phyloP scores from a whole-genome alignment of 1,140 invertebrate genomes.

The Frieseomelitta varia region DNA sequence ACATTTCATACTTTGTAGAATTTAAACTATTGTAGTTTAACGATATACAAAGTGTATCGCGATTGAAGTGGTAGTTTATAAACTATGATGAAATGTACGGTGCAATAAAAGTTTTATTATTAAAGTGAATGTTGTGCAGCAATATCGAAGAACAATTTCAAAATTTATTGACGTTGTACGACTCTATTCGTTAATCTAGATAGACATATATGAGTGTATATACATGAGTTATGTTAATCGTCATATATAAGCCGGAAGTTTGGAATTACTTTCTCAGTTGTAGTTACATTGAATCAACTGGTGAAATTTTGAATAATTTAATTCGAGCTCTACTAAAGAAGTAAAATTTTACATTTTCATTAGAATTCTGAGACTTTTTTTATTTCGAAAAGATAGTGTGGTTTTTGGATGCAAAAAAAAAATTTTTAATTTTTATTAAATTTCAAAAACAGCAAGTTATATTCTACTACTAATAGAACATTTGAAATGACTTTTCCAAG shows the following conservation, averaged over 20 bases:
- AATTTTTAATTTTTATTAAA: too few species aligned
- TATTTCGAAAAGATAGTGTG: too few species aligned
- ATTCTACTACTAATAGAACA: too few species aligned
- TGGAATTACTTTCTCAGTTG: too few species aligned
- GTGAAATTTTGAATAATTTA: too few species aligned
- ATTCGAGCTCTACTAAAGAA: too few species aligned
- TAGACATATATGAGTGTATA: background rate
- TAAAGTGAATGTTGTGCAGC: background rate
- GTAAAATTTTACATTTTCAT: too few species aligned
- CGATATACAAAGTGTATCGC: background rate
- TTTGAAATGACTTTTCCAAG: too few species aligned
- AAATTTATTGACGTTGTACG: background rate
- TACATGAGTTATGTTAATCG: background rate
- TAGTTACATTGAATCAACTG: too few species aligned
- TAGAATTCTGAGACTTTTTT: too few species aligned
- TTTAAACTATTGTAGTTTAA: constrained; percentile 9
- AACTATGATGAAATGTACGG: background rate
- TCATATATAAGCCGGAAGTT: background rate
- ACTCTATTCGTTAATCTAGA: background rate
- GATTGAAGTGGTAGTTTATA: constrained; percentile 12
- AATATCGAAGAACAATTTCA: background rate
- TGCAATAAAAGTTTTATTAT: constrained; percentile 16
- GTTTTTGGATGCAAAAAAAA: too few species aligned
- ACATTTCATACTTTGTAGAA: background rate
- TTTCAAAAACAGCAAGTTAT: too few species aligned